Base-by-base conservation (phyloP, 2,797 vertebrate species). In the Pagetopsis macropterus region DNA sequence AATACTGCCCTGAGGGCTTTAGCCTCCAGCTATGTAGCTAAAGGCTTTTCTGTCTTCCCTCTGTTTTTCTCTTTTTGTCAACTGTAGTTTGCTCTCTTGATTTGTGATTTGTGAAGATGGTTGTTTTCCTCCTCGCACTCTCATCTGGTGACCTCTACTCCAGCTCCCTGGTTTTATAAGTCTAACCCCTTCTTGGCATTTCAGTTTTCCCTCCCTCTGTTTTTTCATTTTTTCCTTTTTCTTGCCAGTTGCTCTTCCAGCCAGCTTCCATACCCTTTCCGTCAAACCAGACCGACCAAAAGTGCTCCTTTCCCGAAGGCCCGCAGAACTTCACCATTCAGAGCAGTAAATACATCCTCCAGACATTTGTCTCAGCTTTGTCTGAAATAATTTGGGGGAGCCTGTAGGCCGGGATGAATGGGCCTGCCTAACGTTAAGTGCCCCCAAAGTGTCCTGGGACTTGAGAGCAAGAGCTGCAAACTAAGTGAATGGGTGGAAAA, bases 351-450 rank as follows among this genome's bases (percentile, higher is more conserved):
- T 91, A 86, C 88, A 90, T 93, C 87, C 87, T 89, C 85, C 17
- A 75, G 70, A 88, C 92, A 90, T 95, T 93, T 93, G 88, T 93
- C 88, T 94, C 79, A 78, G 71, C 92, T 93, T 93, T 89, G 91
- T 92, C 92, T 92, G 81, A 86, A 92, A 92, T 93, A 90, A 94
- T 95, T 94, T 93, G 85, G 87, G 65, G 87, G 78, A 87, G 76
- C 81, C 88, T 77, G 57, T 62, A n/a, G 70, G 23, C 49, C 59
- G 17, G 60, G 89, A 91, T 74, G 56, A 94, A 94, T 93, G 82
- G 78, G 81, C 74, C 76, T 83, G 85, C 80, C 90, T 92, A 87
- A 85, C 81, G 90, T 93, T 93, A 91, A 94, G 91, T 90, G 87
- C 85, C 84, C 78, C 81, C 43, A 89, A 92, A 90, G 83, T 87